Evolutionary conservation across 1,140 invertebrate genomes (phyloP).

Genomic region (Anagrus nilaparvatae): DNA sequence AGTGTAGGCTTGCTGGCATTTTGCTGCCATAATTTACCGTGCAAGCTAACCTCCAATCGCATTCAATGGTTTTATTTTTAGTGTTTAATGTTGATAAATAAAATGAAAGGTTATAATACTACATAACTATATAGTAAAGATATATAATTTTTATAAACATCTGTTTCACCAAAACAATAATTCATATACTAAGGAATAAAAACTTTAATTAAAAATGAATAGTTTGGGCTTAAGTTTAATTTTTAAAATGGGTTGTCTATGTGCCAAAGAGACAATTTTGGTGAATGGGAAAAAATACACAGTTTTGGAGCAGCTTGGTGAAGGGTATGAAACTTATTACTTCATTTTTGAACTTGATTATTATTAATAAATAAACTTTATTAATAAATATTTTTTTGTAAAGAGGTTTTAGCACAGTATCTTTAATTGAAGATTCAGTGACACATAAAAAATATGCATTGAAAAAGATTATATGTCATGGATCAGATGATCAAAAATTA

Average conservation of each 20-base stretch:
- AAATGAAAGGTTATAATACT: too few relatives aligned
- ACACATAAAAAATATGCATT: slow-evolving; percentile 65
- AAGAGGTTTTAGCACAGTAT: slow-evolving; percentile 78
- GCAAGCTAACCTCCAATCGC: too few relatives aligned
- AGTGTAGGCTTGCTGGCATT: too few relatives aligned
- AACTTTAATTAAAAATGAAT: slow-evolving; percentile 51
- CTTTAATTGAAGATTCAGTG: slow-evolving; percentile 63
- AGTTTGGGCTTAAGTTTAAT: slow-evolving; percentile 57
- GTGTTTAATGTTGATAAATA: too few relatives aligned
- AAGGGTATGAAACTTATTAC: slow-evolving; percentile 51
- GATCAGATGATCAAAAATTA: slow-evolving; percentile 63
- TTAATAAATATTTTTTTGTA: slow-evolving; percentile 21
- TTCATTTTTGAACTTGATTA: not conserved
- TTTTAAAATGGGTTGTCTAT: slow-evolving; percentile 70
- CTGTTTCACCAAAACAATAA: not conserved
- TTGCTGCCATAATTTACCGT: too few relatives aligned
- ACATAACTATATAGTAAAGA: too few relatives aligned
- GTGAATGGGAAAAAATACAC: slow-evolving; percentile 62
- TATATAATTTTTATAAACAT: too few relatives aligned
- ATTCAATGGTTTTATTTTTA: too few relatives aligned
- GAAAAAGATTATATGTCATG: slow-evolving; percentile 74
- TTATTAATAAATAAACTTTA: not conserved
- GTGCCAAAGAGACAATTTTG: slow-evolving; percentile 60
- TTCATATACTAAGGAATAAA: slow-evolving; percentile 2
- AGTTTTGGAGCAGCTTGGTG: slow-evolving; percentile 60